A percentile compares a stretch with the other conserved stretches of the same genome.
Conservation (phyloP, 1,140 invertebrate species). For the Papilio machaon region DNA sequence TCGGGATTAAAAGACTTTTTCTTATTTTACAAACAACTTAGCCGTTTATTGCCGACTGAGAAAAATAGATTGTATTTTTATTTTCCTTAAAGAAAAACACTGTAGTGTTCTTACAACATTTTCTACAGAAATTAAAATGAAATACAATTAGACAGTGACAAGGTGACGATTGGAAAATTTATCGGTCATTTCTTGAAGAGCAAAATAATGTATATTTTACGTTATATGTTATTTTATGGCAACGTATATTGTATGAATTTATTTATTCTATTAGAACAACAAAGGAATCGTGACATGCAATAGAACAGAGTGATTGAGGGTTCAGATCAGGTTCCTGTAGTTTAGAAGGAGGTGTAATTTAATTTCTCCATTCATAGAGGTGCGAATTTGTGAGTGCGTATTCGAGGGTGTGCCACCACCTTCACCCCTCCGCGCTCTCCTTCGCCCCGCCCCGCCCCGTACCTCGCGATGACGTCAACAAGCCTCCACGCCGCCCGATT, state of each 20-base stretch:
- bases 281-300: neutral
- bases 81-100: neutral
- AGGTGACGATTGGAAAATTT: neutral
- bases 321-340: conserved; percentile 64
- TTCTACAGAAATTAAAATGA: neutral
- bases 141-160: neutral
- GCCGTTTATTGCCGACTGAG: neutral
- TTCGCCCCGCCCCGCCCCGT: conserved; percentile 45
- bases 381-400: conserved; percentile 80
- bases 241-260: neutral
- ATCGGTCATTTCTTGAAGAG: neutral
- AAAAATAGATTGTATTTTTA: neutral
- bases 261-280: neutral
- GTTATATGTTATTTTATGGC: neutral
- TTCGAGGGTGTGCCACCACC: conserved; percentile 67
- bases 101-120: neutral
- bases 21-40: neutral
- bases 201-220: neutral
- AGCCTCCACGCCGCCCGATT: conserved; percentile 71
- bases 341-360: conserved; percentile 70
- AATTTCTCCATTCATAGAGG: conserved; percentile 78
- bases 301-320: conserved; percentile 42
- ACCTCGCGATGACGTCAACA: conserved; percentile 72
- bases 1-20: neutral
- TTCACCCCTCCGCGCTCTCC: conserved; percentile 43